Evolutionary conservation across 2,113 vertebrate genomes (phyloP).

Genomic region (Haemorhous mexicanus): DNA sequence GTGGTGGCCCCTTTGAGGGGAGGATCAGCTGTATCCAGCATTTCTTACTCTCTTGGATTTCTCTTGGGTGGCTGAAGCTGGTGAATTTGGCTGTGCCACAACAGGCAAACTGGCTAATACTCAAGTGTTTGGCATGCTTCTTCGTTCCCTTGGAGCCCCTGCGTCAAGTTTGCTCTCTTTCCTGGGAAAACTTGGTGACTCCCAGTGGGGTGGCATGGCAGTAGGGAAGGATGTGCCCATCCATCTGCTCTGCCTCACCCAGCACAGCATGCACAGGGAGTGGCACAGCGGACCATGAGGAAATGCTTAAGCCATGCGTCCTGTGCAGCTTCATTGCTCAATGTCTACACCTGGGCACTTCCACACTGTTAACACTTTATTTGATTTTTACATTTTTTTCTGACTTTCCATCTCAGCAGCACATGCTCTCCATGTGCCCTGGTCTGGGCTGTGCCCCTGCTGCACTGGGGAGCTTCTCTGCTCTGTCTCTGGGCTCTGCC

Average conservation of each 20-base stretch:
- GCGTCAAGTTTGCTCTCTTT: background rate
- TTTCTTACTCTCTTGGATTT: background rate
- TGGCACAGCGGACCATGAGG: accelerated
- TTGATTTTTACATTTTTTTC: background rate
- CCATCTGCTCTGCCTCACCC: accelerated
- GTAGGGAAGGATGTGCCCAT: background rate
- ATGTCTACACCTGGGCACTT: background rate
- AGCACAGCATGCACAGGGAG: accelerated
- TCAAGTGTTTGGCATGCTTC: background rate
- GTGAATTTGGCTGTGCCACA: background rate
- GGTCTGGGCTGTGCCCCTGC: background rate
- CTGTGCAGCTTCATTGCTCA: background rate
- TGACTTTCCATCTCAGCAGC: background rate
- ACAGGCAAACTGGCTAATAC: too few relatives aligned
- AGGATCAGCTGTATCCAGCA: background rate
- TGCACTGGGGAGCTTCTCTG: background rate
- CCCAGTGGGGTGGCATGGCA: accelerated
- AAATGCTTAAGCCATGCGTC: background rate
- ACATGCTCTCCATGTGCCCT: accelerated
- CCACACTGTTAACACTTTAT: background rate
- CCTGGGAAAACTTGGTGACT: background rate
- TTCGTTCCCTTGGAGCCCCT: background rate
- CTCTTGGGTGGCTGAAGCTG: background rate
- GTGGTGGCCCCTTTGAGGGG: background rate
- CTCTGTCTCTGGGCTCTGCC: background rate